Evolutionary conservation across 2,113 vertebrate genomes (phyloP), one percentile per base, ranked within the genome.

Genomic region (Perca fluviatilis): DNA sequence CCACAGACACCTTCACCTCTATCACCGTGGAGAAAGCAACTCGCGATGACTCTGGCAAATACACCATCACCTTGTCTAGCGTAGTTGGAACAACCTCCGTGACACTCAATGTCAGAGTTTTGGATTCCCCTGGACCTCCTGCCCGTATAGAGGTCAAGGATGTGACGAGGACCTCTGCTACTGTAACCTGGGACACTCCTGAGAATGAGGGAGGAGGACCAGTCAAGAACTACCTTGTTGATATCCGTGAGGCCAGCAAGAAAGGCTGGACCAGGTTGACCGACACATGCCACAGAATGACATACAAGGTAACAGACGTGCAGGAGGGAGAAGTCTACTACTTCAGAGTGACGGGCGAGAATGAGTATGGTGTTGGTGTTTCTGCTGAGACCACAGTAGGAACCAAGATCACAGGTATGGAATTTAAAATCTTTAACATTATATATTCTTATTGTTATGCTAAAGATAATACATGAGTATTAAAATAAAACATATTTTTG

Each of bases 181-280:
- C 96, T 47, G 84, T 99, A 74, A 95, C 96, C 63, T 99, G 98
- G 98, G 98, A 99, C 87, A 96, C 96, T 89, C 98, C 98, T 88
- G 98, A 99, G 86, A 99, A 98, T 80, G 98, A 99, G 66, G 98
- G 98, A 63, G 98, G 98, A 68, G 98, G 97, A 90, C 96, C 96
- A 60, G 98, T 99, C 49, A 99, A 97, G 93, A 99, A 99, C 86
- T 99, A 99, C 63, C 94, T 97, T 54, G 92, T 99, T 92, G 98
- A 99, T 94, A 95, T 98, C 89, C 96, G 97, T 63, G 98, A 99
- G 93, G 98, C 98, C 83, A 99, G 97, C 92, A 99, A 97, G 91
- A 99, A 98, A 93, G 97, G 98, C 0, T 99, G 98, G 98, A 98
- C 97, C 23, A 96, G 96, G 62, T 92, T 99, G 76, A 98, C 97